phyloP scores from a whole-genome alignment of 2,113 vertebrate species.

The Vimba vimba region DNA sequence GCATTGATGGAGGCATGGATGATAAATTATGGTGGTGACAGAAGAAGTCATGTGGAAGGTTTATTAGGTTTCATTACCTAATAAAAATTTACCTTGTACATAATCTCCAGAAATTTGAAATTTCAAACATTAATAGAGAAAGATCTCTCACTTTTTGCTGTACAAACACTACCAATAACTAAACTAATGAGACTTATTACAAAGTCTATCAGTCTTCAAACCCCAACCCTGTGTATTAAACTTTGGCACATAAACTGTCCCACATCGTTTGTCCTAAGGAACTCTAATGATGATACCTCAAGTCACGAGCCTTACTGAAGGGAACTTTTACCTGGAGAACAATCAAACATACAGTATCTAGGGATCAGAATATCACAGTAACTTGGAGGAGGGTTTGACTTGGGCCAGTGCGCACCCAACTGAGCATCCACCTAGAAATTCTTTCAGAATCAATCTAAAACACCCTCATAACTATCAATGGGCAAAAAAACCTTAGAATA shows the following conservation, averaged over 20 bases:
- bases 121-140: background rate
- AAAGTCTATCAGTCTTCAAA: background rate
- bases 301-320: background rate
- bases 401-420: too few species aligned
- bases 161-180: background rate
- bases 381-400: background rate
- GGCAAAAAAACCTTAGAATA: background rate
- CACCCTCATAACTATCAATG: background rate
- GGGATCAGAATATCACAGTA: background rate
- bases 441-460: background rate
- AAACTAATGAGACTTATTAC: background rate
- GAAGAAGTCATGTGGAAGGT: background rate
- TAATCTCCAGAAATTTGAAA: background rate
- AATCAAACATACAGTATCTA: background rate
- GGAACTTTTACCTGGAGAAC: background rate
- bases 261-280: background rate
- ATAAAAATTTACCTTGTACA: background rate
- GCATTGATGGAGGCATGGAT: background rate
- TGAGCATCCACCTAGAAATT: background rate
- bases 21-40: background rate
- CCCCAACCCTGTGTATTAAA: background rate
- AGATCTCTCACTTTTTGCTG: background rate
- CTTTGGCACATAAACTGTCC: background rate
- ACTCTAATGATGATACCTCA: background rate
- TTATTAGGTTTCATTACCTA: background rate